Percentiles rank a stretch among this genome's conserved stretches.
Evolutionary conservation across 2,113 vertebrate species (phyloP).

Genomic region (Tenrec ecaudatus): DNA sequence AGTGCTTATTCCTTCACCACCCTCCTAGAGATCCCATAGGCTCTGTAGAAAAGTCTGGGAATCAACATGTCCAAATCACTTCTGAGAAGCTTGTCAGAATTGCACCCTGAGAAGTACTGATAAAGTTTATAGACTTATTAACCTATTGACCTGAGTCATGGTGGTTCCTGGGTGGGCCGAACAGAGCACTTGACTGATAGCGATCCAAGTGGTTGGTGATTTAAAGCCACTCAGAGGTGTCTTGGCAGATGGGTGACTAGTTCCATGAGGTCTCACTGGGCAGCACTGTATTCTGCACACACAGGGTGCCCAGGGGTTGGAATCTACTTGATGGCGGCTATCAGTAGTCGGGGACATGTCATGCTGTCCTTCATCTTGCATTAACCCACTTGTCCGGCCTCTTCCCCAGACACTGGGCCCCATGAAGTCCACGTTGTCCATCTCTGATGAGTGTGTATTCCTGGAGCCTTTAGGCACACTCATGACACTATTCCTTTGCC

Average conservation of each 20-base stretch:
- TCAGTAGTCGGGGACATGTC: background rate
- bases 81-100: background rate
- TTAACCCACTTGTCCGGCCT: background rate
- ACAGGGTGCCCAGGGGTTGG: background rate
- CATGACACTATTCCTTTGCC: background rate
- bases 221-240: background rate
- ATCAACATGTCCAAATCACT: background rate
- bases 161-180: background rate
- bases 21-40: background rate
- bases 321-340: background rate
- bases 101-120: background rate
- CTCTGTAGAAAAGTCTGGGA: background rate
- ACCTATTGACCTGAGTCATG: background rate
- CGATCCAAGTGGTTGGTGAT: background rate
- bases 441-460: background rate
- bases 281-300: background rate
- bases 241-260: background rate
- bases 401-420: background rate
- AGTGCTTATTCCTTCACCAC: background rate
- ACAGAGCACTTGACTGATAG: background rate
- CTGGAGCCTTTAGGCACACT: fast-evolving
- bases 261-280: background rate
- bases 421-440: fast-evolving
- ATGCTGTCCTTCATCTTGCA: background rate
- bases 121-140: background rate